These are phyloP conservation scores for Umimayanthus chanpuru DNA, from an alignment of 92 coral and sea anemone genomes.

Conservation along the genomic window DNA sequence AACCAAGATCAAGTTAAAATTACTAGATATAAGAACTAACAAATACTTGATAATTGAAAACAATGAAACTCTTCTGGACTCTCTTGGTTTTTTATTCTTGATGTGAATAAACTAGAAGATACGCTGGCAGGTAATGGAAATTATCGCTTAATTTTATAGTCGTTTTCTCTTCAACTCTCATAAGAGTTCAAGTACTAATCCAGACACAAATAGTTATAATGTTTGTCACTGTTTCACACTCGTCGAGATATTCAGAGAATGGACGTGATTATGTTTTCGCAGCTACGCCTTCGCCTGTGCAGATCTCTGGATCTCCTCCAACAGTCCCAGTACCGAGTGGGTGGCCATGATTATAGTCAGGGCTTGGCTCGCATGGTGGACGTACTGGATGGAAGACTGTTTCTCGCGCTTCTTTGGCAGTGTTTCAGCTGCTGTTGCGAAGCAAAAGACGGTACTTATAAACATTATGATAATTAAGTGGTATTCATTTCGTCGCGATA, in stretches of 20 bases:
- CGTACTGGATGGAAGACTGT: slow-evolving; percentile 36
- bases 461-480: not conserved
- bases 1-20: too few species aligned
- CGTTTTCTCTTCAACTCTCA: too few species aligned
- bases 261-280: not conserved
- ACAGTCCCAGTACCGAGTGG: not conserved
- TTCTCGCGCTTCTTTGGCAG: not conserved
- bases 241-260: not conserved
- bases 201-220: too few species aligned
- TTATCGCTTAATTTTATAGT: too few species aligned
- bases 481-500: not conserved
- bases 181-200: too few species aligned
- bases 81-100: too few species aligned
- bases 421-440: slow-evolving; percentile 6
- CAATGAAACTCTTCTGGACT: too few species aligned
- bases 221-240: too few species aligned
- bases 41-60: too few species aligned
- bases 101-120: too few species aligned
- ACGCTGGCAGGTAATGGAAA: too few species aligned
- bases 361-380: slow-evolving; percentile 14
- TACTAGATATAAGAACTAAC: too few species aligned
- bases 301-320: slow-evolving; percentile 31
- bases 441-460: slow-evolving; percentile 14
- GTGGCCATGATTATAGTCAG: not conserved
- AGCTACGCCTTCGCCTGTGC: slow-evolving; percentile 20